Conservation (phyloP, 1,140 invertebrate species). For the Wiebesia pumilae region DNA sequence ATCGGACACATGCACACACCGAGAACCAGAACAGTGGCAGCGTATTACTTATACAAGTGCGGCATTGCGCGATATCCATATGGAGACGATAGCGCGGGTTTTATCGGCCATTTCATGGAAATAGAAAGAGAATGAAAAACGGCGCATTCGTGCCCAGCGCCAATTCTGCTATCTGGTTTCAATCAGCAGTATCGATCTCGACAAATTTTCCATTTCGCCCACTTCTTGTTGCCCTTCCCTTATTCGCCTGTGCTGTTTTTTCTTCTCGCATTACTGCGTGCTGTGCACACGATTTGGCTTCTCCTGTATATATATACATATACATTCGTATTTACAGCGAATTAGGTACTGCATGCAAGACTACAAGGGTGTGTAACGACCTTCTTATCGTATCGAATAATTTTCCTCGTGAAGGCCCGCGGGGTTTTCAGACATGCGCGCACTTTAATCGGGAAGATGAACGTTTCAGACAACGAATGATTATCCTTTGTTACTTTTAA, state of each 20-base stretch:
- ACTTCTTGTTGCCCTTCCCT: neutral
- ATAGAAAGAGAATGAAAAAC: constrained; percentile 53
- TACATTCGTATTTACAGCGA: neutral
- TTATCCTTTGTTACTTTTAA: neutral
- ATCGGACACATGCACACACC: neutral
- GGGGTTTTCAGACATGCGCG: neutral
- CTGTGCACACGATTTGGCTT: neutral
- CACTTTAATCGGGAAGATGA: constrained; percentile 2
- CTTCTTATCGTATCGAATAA: constrained; percentile 1
- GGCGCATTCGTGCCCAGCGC: constrained; percentile 48
- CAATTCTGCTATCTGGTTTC: constrained; percentile 43
- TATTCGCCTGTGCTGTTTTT: too few relatives aligned
- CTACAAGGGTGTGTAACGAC: neutral
- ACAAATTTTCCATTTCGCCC: constrained; percentile 37
- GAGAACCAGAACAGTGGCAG: neutral
- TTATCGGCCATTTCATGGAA: constrained; percentile 61
- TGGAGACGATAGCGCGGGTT: constrained; percentile 50
- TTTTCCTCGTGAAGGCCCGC: constrained; percentile 10
- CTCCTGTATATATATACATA: neutral
- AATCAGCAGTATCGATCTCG: constrained; percentile 40
- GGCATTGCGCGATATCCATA: constrained; percentile 44
- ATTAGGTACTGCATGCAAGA: neutral
- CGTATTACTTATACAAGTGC: constrained; percentile 38
- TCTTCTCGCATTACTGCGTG: neutral
- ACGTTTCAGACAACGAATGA: neutral